Conservation (phyloP, 2,797 vertebrate species). For the Rhabdomys pumilio region DNA sequence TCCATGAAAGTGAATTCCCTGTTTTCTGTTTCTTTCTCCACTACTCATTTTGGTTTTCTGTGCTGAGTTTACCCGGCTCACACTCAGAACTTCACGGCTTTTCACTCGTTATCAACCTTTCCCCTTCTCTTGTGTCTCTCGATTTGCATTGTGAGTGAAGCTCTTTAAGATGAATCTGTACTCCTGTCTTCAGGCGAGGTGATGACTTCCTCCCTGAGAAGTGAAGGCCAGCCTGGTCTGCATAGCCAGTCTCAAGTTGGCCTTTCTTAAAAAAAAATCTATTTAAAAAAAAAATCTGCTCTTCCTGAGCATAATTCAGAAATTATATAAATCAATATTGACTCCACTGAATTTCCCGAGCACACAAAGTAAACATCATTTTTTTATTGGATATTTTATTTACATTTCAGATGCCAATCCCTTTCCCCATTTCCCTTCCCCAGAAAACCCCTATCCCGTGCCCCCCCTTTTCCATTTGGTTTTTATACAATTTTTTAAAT, state of each 20-base stretch:
- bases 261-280: background rate
- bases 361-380: too few species aligned
- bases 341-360: conserved; percentile 17
- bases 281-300: background rate
- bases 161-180: background rate
- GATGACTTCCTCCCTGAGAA: background rate
- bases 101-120: conserved; percentile 14
- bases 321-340: conserved; percentile 50
- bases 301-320: conserved; percentile 54
- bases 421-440: too few species aligned
- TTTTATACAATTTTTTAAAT: too few species aligned
- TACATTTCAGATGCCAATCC: too few species aligned
- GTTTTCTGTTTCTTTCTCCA: conserved; percentile 64
- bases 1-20: conserved; percentile 54
- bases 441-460: too few species aligned
- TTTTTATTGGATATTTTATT: too few species aligned
- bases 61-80: conserved; percentile 34
- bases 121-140: conserved; percentile 41
- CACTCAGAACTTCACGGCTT: conserved; percentile 57
- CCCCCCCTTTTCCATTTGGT: too few species aligned
- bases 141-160: conserved; percentile 26
- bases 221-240: background rate
- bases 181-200: background rate
- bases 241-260: background rate
- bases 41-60: conserved; percentile 53